phyloP scores from a whole-genome alignment of 2,797 vertebrate genomes.

The Anas capensis region DNA sequence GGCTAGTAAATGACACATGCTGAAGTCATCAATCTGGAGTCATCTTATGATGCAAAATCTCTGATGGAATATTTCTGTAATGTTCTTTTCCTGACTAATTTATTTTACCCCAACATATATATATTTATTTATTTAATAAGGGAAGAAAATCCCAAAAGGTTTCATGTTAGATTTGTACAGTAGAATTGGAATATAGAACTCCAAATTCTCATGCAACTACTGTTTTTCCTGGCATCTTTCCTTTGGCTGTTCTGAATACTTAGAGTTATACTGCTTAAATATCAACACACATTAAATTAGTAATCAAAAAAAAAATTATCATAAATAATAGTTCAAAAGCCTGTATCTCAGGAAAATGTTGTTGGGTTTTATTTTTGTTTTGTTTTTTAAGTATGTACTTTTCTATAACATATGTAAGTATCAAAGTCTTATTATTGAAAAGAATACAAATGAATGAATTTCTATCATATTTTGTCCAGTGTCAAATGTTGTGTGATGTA shows the following conservation, averaged over 20 bases:
- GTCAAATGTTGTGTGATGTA: background rate
- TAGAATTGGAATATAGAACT: conserved; percentile 34
- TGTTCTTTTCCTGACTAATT: background rate
- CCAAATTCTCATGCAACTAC: conserved; percentile 2
- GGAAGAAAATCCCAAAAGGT: background rate
- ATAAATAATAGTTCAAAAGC: too few relatives aligned
- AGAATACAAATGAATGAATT: background rate
- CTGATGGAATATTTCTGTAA: background rate
- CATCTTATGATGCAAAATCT: background rate
- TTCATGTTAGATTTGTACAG: background rate
- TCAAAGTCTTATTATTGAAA: background rate
- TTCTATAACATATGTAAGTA: background rate
- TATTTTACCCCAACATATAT: conserved; percentile 19
- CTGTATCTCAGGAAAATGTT: too few relatives aligned
- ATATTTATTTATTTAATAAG: background rate
- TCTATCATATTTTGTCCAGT: background rate
- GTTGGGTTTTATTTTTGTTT: background rate
- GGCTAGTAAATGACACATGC: background rate
- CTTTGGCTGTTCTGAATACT: background rate
- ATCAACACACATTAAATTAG: too few relatives aligned
- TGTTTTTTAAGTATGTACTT: background rate
- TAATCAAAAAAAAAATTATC: too few relatives aligned
- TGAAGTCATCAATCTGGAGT: background rate
- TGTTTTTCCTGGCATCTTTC: conserved; percentile 41
- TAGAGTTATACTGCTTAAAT: background rate